Evolutionary conservation across 2,888 invertebrate species (phyloP).

Genomic region (Tetheella fluctuosa): DNA sequence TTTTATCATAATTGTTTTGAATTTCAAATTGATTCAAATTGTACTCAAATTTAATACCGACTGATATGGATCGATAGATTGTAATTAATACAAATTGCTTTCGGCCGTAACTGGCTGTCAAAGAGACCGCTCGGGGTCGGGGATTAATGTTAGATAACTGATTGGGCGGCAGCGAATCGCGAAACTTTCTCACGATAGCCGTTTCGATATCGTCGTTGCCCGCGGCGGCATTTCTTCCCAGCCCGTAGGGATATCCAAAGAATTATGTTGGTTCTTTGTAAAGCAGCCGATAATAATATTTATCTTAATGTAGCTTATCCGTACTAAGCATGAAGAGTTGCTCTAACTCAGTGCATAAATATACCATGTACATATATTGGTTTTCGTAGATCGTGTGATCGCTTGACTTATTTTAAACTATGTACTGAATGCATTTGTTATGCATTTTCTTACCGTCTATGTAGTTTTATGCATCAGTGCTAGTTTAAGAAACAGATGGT

Average conservation of each 20-base stretch:
- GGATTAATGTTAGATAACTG: conserved; percentile 67
- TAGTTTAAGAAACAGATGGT: conserved; percentile 41
- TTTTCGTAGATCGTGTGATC: conserved; percentile 6
- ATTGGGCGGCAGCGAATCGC: conserved; percentile 66
- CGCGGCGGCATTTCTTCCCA: conserved; percentile 39
- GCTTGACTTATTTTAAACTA: not conserved
- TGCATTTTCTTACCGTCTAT: conserved; percentile 1
- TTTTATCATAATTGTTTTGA: conserved; percentile 34
- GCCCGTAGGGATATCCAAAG: conserved; percentile 40
- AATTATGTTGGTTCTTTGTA: conserved; percentile 48
- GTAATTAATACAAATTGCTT: conserved; percentile 75
- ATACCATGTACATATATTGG: not conserved
- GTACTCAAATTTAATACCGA: conserved; percentile 37
- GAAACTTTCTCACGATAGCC: conserved; percentile 74
- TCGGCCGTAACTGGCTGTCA: conserved; percentile 63
- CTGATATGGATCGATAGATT: conserved; percentile 57
- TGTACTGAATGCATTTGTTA: conserved; percentile 4
- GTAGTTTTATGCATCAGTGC: conserved; percentile 14
- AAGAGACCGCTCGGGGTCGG: conserved; percentile 65
- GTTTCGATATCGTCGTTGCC: conserved; percentile 45
- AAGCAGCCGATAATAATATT: conserved; percentile 10
- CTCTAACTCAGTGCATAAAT: not conserved
- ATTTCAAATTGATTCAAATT: conserved; percentile 23
- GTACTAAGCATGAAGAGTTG: not conserved
- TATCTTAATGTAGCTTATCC: not conserved